A percentile compares a stretch with the other conserved stretches of the same genome.
Conservation (phyloP, 2,888 invertebrate species). For the Dendrolimus pini region DNA sequence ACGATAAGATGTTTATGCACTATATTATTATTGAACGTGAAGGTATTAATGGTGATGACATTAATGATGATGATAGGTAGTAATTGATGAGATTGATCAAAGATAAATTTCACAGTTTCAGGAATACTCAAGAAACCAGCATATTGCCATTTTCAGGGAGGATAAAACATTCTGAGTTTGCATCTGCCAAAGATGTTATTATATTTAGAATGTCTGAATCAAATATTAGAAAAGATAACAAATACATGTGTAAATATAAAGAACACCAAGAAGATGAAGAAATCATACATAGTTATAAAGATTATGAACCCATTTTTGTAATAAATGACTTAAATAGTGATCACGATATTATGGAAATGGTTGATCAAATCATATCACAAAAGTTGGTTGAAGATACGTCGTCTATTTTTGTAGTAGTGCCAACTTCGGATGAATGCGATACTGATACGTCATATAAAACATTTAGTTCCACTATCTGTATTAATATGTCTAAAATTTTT, state of each 20-base stretch:
- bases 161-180: conserved; percentile 4
- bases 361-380: conserved; percentile 23
- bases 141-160: not conserved
- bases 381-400: conserved; percentile 23
- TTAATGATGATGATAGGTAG: no score
- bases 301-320: conserved; percentile 16
- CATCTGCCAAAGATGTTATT: conserved; percentile 7
- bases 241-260: conserved; percentile 2
- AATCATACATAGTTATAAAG: not conserved
- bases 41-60: no score
- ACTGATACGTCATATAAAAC: conserved; percentile 13
- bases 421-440: conserved; percentile 25
- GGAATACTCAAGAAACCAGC: conserved; percentile 4
- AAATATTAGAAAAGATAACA: conserved; percentile 4
- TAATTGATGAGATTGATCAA: no score
- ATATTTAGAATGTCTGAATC: conserved; percentile 18
- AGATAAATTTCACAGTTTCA: conserved; percentile 5
- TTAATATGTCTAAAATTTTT: conserved; percentile 25
- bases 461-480: conserved; percentile 26
- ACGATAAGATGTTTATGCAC: no score
- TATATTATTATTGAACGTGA: no score
- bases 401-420: conserved; percentile 34
- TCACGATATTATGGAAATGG: conserved; percentile 19
- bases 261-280: not conserved
- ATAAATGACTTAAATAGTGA: conserved; percentile 23